Evolutionary conservation across 1,140 invertebrate species (phyloP).

Genomic region (Eumeta japonica): DNA sequence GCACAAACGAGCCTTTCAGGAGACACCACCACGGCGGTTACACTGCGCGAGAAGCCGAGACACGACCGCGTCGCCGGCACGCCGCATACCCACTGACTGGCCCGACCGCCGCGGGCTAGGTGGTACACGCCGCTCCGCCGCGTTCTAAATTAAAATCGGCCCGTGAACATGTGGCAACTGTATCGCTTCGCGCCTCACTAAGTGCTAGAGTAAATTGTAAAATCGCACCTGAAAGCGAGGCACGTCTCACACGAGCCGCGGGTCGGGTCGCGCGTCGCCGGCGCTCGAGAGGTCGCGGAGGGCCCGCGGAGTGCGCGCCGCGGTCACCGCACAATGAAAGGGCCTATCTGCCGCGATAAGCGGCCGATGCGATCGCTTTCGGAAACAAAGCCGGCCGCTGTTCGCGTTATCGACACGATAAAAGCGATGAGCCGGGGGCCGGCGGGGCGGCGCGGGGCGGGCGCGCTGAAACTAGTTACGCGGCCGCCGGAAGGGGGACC

Average conservation of each 20-base stretch:
- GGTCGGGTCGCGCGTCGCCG: not conserved
- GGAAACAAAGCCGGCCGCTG: slow-evolving; percentile 49
- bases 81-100: slow-evolving; percentile 43
- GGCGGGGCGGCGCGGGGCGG: too few species aligned
- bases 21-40: not conserved
- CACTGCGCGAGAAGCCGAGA: slow-evolving; percentile 10
- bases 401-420: slow-evolving; percentile 32
- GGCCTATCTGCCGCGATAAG: not conserved
- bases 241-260: not conserved
- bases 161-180: slow-evolving; percentile 22
- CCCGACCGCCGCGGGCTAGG: slow-evolving; percentile 11
- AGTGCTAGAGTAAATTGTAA: slow-evolving; percentile 41
- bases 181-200: slow-evolving; percentile 44
- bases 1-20: not conserved
- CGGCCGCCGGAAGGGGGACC: too few species aligned
- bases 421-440: too few species aligned
- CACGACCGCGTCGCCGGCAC: slow-evolving; percentile 33
- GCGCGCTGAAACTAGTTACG: too few species aligned
- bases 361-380: not conserved
- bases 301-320: not conserved
- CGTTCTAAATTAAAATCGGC: slow-evolving; percentile 24
- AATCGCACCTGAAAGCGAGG: slow-evolving; percentile 36
- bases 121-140: slow-evolving; percentile 5
- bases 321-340: not conserved
- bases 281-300: not conserved